A percentile compares a stretch with the other conserved stretches of the same genome.
Conservation (phyloP, 2,797 vertebrate species). For the Phoeniculus purpureus region DNA sequence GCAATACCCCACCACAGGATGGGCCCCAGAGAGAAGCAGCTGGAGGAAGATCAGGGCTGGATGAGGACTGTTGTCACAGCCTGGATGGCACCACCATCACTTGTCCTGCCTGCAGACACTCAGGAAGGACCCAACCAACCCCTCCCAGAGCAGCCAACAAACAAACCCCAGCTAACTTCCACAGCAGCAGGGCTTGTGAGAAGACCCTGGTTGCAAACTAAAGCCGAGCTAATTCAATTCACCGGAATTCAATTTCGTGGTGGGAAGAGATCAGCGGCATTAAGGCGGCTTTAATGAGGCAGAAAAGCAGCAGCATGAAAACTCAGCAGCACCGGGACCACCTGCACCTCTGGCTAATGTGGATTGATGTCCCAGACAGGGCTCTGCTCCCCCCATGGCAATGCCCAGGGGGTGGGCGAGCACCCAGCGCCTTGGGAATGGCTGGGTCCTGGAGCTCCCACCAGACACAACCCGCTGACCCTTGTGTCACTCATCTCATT, state of each 20-base stretch:
- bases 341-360: background rate
- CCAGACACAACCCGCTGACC: no score
- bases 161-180: background rate
- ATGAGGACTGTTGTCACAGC: background rate
- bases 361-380: background rate
- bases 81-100: rapidly evolving
- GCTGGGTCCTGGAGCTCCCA: background rate
- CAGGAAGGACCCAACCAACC: background rate
- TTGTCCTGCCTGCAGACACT: background rate
- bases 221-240: background rate
- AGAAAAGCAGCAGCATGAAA: background rate
- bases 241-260: background rate
- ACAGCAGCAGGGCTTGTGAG: background rate
- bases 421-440: rapidly evolving
- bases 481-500: background rate
- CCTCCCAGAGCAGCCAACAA: background rate
- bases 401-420: rapidly evolving
- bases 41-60: background rate
- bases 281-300: background rate
- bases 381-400: background rate
- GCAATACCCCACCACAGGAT: background rate
- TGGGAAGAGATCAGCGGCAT: background rate
- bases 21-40: background rate
- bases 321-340: background rate
- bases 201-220: background rate